Percentiles rank a stretch among this genome's conserved stretches.
These are phyloP conservation scores for Meloe dianella DNA, from an alignment of 2,888 invertebrate species.

Conservation along the genomic window DNA sequence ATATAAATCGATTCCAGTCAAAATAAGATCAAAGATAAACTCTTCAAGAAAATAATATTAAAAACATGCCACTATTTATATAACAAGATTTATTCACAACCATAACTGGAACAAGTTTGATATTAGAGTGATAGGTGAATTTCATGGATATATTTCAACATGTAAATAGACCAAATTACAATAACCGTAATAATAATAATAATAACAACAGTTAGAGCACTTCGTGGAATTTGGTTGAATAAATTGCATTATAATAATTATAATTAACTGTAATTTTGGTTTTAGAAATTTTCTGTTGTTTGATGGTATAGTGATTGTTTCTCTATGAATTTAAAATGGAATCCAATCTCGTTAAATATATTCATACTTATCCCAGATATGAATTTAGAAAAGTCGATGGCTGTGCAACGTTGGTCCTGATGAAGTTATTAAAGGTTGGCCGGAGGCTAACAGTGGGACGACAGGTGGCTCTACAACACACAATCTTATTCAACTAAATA, in stretches of 20 bases:
- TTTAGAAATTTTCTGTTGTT: neutral
- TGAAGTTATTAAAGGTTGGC: conserved; percentile 30
- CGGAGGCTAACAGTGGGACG: conserved; percentile 22
- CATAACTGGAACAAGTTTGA: conserved; percentile 1
- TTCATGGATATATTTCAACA: neutral
- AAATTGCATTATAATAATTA: neutral
- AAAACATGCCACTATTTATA: conserved; percentile 1
- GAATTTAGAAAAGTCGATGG: neutral
- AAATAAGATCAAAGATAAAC: conserved; percentile 8
- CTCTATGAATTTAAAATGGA: neutral
- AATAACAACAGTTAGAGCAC: neutral
- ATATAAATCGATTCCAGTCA: conserved; percentile 28
- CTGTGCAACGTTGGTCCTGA: conserved; percentile 23
- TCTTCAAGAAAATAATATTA: neutral
- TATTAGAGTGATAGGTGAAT: conserved; percentile 1
- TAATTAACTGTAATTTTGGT: neutral
- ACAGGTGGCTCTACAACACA: conserved; percentile 23
- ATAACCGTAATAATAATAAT: neutral
- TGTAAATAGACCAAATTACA: conserved; percentile 6
- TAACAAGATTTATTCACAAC: neutral
- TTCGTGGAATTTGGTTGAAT: neutral
- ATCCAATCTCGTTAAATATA: neutral
- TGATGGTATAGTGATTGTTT: neutral
- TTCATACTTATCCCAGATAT: neutral
- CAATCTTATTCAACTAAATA: conserved; percentile 22